Conservation (phyloP, 2,797 vertebrate species). For the Otolemur crassicaudatus region DNA sequence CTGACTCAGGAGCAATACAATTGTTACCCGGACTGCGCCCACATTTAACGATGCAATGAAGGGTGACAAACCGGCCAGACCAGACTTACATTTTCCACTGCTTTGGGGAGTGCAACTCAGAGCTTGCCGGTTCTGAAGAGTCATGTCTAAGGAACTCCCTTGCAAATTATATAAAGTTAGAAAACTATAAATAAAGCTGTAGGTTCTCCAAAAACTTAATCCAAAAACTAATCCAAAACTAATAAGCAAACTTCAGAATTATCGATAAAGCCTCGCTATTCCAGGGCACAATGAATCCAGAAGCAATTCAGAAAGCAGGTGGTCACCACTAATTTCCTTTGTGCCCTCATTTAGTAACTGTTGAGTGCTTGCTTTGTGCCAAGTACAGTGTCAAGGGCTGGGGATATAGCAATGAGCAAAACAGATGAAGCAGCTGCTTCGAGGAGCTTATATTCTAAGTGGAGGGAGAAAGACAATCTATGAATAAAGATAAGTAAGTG, state of each 20-base stretch:
- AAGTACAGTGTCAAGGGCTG: background rate
- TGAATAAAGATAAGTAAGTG: background rate
- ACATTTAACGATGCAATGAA: conserved; percentile 45
- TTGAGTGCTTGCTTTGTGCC: background rate
- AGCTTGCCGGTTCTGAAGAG: background rate
- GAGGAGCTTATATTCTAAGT: background rate
- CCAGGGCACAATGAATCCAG: background rate
- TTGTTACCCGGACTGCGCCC: conserved; percentile 33
- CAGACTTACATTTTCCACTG: background rate
- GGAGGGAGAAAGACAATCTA: background rate
- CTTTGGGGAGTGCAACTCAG: background rate
- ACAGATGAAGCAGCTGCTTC: background rate
- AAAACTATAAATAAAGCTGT: background rate
- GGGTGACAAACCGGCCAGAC: conserved; percentile 37
- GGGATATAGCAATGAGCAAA: background rate
- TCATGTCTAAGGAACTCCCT: background rate
- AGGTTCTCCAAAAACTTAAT: too few relatives aligned
- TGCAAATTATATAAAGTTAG: background rate
- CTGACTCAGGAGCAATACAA: conserved; percentile 57
- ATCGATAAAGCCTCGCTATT: background rate
- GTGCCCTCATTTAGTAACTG: background rate
- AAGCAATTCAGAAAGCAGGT: background rate
- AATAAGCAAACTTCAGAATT: background rate
- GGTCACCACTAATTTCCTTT: background rate
- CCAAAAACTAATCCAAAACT: background rate